Conservation (phyloP, 2,888 invertebrate genomes). For the Clivina fossor region DNA sequence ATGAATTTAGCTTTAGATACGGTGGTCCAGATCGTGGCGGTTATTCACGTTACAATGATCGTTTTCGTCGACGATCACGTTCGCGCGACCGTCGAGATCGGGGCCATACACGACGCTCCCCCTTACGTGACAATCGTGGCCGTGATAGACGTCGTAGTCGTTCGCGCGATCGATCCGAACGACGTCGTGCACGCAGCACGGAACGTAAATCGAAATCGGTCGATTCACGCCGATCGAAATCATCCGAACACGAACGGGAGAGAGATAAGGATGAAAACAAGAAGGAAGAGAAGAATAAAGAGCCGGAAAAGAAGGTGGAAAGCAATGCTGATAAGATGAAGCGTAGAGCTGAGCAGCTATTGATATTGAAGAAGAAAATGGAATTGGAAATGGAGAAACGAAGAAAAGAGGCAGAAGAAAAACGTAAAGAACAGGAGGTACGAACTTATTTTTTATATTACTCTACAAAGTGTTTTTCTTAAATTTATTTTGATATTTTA, state of each 20-base stretch:
- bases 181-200: conserved; percentile 35
- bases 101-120: conserved; percentile 41
- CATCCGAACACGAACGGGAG: too few relatives aligned
- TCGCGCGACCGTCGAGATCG: conserved; percentile 38
- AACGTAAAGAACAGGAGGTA: conserved; percentile 43
- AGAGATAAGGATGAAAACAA: conserved; percentile 46
- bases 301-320: conserved; percentile 43
- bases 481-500: too few relatives aligned
- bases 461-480: background rate
- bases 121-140: conserved; percentile 22
- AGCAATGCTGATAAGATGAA: conserved; percentile 48
- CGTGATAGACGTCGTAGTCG: conserved; percentile 21
- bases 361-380: conserved; percentile 62
- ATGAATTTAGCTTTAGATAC: conserved; percentile 8
- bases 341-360: conserved; percentile 54
- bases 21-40: conserved; percentile 3
- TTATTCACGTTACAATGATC: conserved; percentile 27
- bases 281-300: too few relatives aligned
- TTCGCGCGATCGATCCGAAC: conserved; percentile 16
- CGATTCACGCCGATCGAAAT: conserved; percentile 38
- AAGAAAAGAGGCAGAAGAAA: conserved; percentile 57
- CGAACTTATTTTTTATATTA: background rate
- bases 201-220: conserved; percentile 39
- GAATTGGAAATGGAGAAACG: conserved; percentile 61
- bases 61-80: conserved; percentile 42